Percentiles rank a stretch among this genome's conserved stretches.
Conservation (phyloP, 2,888 invertebrate species). For the Limnephilus lunatus region DNA sequence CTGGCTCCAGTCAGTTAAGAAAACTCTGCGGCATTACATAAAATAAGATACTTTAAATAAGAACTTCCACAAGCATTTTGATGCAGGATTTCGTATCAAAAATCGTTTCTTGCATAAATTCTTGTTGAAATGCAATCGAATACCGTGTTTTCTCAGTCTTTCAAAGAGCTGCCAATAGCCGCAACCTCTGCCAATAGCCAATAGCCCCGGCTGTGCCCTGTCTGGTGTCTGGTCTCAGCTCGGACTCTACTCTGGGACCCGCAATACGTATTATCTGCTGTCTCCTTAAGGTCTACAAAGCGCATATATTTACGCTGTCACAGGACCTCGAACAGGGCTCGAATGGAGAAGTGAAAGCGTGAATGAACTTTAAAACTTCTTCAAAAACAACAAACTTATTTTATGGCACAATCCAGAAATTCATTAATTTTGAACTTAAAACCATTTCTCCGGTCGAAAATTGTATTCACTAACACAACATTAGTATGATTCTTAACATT, state of each 20-base stretch:
- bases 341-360: background rate
- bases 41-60: too few relatives aligned
- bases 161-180: background rate
- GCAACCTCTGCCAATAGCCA: background rate
- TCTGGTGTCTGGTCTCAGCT: background rate
- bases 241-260: background rate
- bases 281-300: slow-evolving; percentile 29
- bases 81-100: background rate
- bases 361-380: too few relatives aligned
- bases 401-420: too few relatives aligned
- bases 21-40: too few relatives aligned
- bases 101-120: background rate
- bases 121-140: background rate
- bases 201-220: background rate
- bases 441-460: too few relatives aligned
- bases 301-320: slow-evolving; percentile 29
- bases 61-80: too few relatives aligned
- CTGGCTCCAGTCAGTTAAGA: too few relatives aligned
- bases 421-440: too few relatives aligned
- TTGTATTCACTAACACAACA: too few relatives aligned
- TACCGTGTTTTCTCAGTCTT: background rate
- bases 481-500: too few relatives aligned
- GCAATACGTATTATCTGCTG: slow-evolving; percentile 15
- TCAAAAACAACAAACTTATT: too few relatives aligned
- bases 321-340: background rate